Conservation (phyloP, 2,888 invertebrate species). For the Drosophila cracens region DNA sequence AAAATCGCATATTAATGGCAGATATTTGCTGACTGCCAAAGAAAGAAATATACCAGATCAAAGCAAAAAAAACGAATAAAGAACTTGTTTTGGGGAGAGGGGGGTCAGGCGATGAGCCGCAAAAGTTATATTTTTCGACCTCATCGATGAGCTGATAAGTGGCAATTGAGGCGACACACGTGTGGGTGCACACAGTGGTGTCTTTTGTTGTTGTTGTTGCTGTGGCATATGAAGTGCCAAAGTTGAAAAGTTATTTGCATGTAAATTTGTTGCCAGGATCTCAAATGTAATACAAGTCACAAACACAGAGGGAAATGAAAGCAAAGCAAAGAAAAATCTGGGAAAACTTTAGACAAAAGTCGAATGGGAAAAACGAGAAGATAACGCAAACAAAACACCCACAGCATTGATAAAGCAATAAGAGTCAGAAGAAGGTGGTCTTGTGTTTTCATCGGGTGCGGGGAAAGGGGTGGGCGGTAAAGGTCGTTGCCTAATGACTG, state of each 20-base stretch:
- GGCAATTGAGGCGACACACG: slow-evolving; percentile 69
- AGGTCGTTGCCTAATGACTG: slow-evolving; percentile 44
- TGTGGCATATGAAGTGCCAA: slow-evolving; percentile 60
- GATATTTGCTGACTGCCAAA: slow-evolving; percentile 53
- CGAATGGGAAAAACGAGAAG: slow-evolving; percentile 44
- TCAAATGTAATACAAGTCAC: slow-evolving; percentile 71
- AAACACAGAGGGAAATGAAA: slow-evolving; percentile 43
- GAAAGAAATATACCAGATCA: slow-evolving; percentile 42
- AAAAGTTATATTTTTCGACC: slow-evolving; percentile 61
- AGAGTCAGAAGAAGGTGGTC: not conserved
- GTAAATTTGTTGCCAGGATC: slow-evolving; percentile 76
- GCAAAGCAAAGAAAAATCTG: slow-evolving; percentile 28
- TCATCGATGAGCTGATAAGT: slow-evolving; percentile 80
- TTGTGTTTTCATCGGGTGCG: not conserved
- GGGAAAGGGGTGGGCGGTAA: not conserved
- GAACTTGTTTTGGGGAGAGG: slow-evolving; percentile 30
- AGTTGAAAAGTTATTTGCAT: slow-evolving; percentile 81
- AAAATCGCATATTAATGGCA: slow-evolving; percentile 72
- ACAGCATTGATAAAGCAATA: slow-evolving; percentile 55
- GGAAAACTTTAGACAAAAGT: slow-evolving; percentile 68
- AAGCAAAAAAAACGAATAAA: slow-evolving; percentile 31
- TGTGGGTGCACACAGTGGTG: slow-evolving; percentile 10
- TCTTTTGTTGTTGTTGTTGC: slow-evolving; percentile 7
- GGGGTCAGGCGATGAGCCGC: slow-evolving; percentile 20
- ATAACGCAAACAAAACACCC: slow-evolving; percentile 39